Conservation (phyloP, 2,888 invertebrate genomes). For the Ctenicera cuprea region DNA sequence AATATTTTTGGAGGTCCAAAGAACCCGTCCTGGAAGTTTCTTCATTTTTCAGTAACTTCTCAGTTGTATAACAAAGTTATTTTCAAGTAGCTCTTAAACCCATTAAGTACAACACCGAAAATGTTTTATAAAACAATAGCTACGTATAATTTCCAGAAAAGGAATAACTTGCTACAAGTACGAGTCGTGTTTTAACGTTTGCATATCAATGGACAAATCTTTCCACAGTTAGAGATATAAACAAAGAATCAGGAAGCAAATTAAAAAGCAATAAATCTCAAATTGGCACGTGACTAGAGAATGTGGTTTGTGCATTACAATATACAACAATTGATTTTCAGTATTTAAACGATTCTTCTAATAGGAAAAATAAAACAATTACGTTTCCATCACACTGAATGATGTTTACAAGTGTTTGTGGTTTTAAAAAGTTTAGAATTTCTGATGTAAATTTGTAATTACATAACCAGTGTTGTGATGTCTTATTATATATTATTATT, state of each 20-base stretch:
- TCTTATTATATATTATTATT: background rate
- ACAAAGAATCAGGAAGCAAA: conserved; percentile 10
- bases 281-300: conserved; percentile 15
- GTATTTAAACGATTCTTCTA: background rate
- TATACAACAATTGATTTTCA: background rate
- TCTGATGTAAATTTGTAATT: background rate
- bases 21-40: too few relatives aligned
- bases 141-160: background rate
- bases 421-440: too few relatives aligned
- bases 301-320: background rate
- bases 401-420: too few relatives aligned
- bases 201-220: background rate
- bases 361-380: background rate
- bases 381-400: too few relatives aligned
- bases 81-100: too few relatives aligned
- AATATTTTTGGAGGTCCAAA: too few relatives aligned
- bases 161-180: background rate
- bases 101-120: too few relatives aligned
- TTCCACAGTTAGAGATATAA: background rate
- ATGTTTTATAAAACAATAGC: too few relatives aligned
- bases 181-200: background rate
- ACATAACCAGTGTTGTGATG: background rate
- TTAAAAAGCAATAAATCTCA: conserved; percentile 28
- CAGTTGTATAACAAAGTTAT: too few relatives aligned
- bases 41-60: too few relatives aligned